Evolutionary conservation across 2,797 vertebrate species (phyloP).

Genomic region (Pangasius macronema): DNA sequence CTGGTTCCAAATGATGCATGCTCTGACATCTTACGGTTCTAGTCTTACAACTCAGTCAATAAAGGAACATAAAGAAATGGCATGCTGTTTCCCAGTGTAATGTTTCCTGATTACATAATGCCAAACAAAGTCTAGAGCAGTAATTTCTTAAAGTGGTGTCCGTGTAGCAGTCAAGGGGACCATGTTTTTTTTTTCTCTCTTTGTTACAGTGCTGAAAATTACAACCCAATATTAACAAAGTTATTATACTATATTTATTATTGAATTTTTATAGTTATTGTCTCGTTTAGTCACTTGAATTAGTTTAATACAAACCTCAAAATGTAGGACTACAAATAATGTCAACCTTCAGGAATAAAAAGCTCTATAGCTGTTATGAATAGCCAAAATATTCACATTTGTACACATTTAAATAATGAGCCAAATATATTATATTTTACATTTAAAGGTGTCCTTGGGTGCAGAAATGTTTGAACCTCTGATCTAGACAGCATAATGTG

Average conservation of each 20-base stretch:
- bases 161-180: neutral
- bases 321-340: neutral
- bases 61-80: neutral
- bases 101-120: neutral
- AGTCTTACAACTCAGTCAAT: neutral
- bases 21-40: neutral
- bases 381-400: neutral
- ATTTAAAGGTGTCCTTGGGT: neutral
- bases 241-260: neutral
- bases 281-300: neutral
- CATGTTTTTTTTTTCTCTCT: neutral
- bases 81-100: neutral
- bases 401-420: too few species aligned
- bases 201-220: neutral
- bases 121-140: neutral
- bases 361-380: neutral
- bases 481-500: neutral
- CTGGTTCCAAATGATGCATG: neutral
- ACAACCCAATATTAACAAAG: neutral
- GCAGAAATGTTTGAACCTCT: too few species aligned
- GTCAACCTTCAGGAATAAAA: neutral
- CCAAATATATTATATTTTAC: neutral
- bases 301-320: neutral
- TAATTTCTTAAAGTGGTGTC: neutral
- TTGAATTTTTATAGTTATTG: neutral